A percentile compares a stretch with the other conserved stretches of the same genome.
Evolutionary conservation across 2,888 invertebrate species (phyloP).

Genomic region (Autographa pulchrina): DNA sequence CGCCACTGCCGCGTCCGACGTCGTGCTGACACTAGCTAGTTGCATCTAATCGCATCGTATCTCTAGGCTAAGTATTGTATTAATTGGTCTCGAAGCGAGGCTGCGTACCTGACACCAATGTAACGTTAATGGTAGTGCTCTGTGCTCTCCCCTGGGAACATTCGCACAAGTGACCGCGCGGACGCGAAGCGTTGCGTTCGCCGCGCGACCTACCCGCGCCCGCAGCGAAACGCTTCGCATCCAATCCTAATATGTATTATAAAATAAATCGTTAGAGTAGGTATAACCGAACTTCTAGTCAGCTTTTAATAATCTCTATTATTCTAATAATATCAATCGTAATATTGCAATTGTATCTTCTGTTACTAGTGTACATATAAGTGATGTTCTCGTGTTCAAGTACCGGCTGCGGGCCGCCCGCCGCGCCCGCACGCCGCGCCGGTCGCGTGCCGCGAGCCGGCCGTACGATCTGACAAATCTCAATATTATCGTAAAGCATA

Average conservation of each 20-base stretch:
- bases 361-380: slow-evolving; percentile 80
- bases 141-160: slow-evolving; percentile 43
- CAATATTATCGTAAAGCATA: slow-evolving; percentile 80
- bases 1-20: slow-evolving; percentile 51
- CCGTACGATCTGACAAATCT: slow-evolving; percentile 72
- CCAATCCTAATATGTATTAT: slow-evolving; percentile 66
- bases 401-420: slow-evolving; percentile 55
- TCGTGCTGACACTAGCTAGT: slow-evolving; percentile 82
- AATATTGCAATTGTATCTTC: slow-evolving; percentile 79
- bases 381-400: slow-evolving; percentile 81
- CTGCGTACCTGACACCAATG: slow-evolving; percentile 86
- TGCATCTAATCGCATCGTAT: slow-evolving; percentile 76
- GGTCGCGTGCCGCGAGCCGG: slow-evolving; percentile 56
- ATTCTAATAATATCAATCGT: slow-evolving; percentile 81
- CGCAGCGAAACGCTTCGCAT: slow-evolving; percentile 54
- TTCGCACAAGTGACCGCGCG: slow-evolving; percentile 57
- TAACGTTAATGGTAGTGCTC: slow-evolving; percentile 71
- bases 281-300: slow-evolving; percentile 87
- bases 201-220: slow-evolving; percentile 32
- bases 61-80: slow-evolving; percentile 75
- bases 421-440: slow-evolving; percentile 44
- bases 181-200: slow-evolving; percentile 52
- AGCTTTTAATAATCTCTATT: slow-evolving; percentile 88
- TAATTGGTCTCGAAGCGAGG: slow-evolving; percentile 76
- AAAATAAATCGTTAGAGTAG: slow-evolving; percentile 84